Percentiles rank a stretch among this genome's conserved stretches.
phyloP scores from a whole-genome alignment of 2,113 vertebrate genomes.

The Chaenogobius annularis region DNA sequence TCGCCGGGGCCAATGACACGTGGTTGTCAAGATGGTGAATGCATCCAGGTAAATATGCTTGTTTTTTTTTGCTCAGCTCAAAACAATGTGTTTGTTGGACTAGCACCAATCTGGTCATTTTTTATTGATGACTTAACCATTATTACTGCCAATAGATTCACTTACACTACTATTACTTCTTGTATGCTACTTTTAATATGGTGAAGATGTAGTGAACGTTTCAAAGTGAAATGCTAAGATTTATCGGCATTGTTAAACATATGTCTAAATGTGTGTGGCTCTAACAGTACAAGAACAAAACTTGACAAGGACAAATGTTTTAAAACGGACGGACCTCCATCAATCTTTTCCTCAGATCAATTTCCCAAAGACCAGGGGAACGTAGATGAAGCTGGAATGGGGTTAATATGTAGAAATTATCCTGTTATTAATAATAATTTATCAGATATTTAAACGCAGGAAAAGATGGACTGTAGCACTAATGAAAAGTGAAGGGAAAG shows the following conservation, averaged over 20 bases:
- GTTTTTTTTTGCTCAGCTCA: background rate
- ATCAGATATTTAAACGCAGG: constrained; percentile 74
- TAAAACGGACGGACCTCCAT: constrained; percentile 72
- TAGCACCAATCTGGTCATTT: too few relatives aligned
- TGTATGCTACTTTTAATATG: background rate
- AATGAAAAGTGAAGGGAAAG: constrained; percentile 81
- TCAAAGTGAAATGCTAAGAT: constrained; percentile 73
- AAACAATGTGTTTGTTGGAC: too few relatives aligned
- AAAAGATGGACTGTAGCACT: constrained; percentile 78
- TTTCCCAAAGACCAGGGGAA: constrained; percentile 78
- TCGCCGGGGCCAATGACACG: too few relatives aligned
- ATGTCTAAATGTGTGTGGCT: constrained; percentile 34
- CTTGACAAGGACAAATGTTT: constrained; percentile 79
- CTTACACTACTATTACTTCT: background rate
- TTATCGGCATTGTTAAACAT: constrained; percentile 73
- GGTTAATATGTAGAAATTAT: constrained; percentile 84
- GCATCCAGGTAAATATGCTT: background rate
- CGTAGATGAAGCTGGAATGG: constrained; percentile 74
- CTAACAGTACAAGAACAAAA: constrained; percentile 37
- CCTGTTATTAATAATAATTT: constrained; percentile 86
- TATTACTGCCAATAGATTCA: background rate
- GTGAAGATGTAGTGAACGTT: constrained; percentile 13
- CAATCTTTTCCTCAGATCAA: constrained; percentile 80
- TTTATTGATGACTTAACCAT: too few relatives aligned
- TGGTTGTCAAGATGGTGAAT: background rate